Evolutionary conservation across 1,140 invertebrate species (phyloP).

Genomic region (Drosophila rhopaloa): DNA sequence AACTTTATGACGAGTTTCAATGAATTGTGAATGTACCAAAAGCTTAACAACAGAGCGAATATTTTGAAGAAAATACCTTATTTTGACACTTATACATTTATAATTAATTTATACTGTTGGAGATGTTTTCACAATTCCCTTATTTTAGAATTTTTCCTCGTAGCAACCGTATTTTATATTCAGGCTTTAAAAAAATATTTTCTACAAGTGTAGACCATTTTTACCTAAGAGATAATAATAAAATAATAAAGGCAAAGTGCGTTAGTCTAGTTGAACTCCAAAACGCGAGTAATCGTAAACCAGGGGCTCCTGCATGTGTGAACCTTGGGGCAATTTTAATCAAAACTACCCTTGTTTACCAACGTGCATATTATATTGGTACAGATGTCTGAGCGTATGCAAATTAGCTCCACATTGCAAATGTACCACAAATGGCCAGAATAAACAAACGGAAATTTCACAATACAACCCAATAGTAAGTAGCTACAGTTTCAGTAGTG

Average conservation of each 20-base stretch:
- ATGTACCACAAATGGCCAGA: constrained; percentile 16
- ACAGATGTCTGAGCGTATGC: constrained; percentile 26
- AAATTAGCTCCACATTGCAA: constrained; percentile 26
- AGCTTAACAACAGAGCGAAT: no score
- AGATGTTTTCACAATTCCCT: no score
- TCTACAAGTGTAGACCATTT: neutral
- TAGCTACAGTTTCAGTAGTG: no score
- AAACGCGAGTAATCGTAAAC: constrained; percentile 30
- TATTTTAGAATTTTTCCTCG: no score
- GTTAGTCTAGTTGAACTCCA: constrained; percentile 26
- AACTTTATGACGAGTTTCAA: no score
- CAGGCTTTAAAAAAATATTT: neutral
- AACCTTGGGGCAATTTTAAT: constrained; percentile 39
- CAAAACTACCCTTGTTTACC: constrained; percentile 20
- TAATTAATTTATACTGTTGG: no score
- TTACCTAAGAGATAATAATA: neutral
- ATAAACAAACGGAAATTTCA: neutral
- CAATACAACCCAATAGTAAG: no score
- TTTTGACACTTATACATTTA: no score
- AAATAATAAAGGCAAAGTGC: constrained; percentile 29
- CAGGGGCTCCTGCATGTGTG: constrained; percentile 4
- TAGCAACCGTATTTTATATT: no score
- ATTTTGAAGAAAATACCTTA: no score
- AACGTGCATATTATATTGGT: constrained; percentile 6
- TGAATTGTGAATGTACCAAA: no score